phyloP scores from a whole-genome alignment of 2,888 invertebrate species.

The Hirtodrosophila alboralis region DNA sequence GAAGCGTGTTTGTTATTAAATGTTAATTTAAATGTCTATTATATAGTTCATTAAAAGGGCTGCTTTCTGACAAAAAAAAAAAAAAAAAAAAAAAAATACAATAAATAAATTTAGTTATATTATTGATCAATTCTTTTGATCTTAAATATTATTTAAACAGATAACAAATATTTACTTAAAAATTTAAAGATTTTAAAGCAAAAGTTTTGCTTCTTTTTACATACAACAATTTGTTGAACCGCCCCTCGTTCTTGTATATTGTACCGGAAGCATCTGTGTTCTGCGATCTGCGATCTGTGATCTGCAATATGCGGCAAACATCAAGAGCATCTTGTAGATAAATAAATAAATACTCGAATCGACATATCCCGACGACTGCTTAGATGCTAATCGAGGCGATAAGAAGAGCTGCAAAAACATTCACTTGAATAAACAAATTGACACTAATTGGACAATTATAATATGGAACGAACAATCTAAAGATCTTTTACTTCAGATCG shows the following conservation, averaged over 20 bases:
- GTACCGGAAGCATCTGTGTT: constrained; percentile 30
- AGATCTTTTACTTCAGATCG: constrained; percentile 12
- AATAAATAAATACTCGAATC: constrained; percentile 16
- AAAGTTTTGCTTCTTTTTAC: no score
- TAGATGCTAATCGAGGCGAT: constrained; percentile 50
- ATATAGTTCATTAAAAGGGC: no score
- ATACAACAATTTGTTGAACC: background rate
- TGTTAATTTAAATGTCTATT: no score
- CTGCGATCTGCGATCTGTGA: constrained; percentile 1
- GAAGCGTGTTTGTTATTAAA: no score
- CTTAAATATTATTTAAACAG: no score
- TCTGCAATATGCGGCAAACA: constrained; percentile 9
- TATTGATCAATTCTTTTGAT: no score
- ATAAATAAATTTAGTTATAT: no score
- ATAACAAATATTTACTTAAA: no score
- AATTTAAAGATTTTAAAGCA: no score
- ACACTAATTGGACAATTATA: constrained; percentile 70
- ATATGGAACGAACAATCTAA: constrained; percentile 10
- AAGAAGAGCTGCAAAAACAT: constrained; percentile 42
- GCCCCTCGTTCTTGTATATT: background rate
- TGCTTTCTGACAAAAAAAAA: no score
- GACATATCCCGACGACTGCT: constrained; percentile 24
- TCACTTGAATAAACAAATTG: constrained; percentile 53
- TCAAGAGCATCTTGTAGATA: constrained; percentile 6
- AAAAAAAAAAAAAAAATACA: no score